Percentiles rank a stretch among this genome's conserved stretches.
Conservation (phyloP, 2,888 invertebrate species). For the Zele albiditarsus region DNA sequence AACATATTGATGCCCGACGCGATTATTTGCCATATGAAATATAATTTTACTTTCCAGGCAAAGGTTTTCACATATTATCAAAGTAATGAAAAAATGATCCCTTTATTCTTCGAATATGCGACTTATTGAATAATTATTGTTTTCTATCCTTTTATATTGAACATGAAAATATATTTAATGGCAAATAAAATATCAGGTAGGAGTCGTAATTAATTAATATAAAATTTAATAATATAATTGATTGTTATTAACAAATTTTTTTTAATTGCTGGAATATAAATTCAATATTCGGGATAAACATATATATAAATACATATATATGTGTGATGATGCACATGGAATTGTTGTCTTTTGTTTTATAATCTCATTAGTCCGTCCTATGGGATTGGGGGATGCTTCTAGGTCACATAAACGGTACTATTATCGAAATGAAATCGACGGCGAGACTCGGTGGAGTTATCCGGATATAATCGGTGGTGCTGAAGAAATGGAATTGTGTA, state of each 20-base stretch:
- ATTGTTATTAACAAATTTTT: conserved; percentile 8
- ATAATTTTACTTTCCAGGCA: background rate
- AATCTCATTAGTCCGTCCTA: conserved; percentile 53
- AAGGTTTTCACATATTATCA: background rate
- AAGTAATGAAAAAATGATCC: background rate
- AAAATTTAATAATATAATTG: background rate
- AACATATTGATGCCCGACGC: background rate
- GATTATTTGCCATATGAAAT: conserved; percentile 1
- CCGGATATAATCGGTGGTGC: conserved; percentile 74
- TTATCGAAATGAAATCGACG: conserved; percentile 78
- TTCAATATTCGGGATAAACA: background rate
- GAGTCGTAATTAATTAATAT: conserved; percentile 11
- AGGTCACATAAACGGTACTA: conserved; percentile 81
- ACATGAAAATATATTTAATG: conserved; percentile 9
- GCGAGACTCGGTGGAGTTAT: conserved; percentile 80
- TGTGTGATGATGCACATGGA: conserved; percentile 28
- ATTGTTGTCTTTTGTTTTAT: conserved; percentile 44
- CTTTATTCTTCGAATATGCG: background rate
- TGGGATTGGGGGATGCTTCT: conserved; percentile 66
- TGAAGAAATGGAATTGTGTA: conserved; percentile 78
- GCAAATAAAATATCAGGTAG: conserved; percentile 6
- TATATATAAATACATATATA: conserved; percentile 25
- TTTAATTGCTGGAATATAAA: background rate
- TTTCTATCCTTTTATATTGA: background rate
- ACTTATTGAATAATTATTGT: background rate